These are phyloP conservation scores for Labia minor DNA, from an alignment of 2,888 invertebrate species.

Conservation along the genomic window DNA sequence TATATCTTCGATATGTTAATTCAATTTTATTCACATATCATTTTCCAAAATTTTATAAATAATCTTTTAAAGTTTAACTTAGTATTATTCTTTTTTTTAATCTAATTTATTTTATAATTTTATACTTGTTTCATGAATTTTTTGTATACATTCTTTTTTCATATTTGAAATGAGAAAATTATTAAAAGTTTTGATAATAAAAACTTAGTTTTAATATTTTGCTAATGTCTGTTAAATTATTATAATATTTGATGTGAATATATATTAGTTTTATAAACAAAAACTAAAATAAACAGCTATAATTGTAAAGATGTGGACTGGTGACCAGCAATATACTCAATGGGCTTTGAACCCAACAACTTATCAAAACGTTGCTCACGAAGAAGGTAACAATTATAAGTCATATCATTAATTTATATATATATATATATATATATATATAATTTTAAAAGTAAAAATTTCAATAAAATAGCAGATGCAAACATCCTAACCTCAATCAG, in stretches of 20 bases:
- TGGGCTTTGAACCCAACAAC: constrained; percentile 74
- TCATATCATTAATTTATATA: constrained; percentile 17
- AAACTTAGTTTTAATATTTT: too few relatives aligned
- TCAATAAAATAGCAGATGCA: too few relatives aligned
- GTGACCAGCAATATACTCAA: constrained; percentile 38
- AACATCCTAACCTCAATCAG: too few relatives aligned
- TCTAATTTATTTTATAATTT: not conserved
- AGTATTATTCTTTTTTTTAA: too few relatives aligned
- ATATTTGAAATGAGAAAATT: not conserved
- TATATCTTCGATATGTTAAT: not conserved
- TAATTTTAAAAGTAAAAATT: not conserved
- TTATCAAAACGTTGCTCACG: constrained; percentile 70
- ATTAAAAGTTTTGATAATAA: too few relatives aligned
- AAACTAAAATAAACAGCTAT: too few relatives aligned
- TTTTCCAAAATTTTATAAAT: too few relatives aligned
- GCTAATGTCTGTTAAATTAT: not conserved
- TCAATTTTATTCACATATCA: too few relatives aligned
- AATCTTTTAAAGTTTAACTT: too few relatives aligned
- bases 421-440: not conserved
- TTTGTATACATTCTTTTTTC: not conserved
- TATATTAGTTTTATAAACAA: too few relatives aligned
- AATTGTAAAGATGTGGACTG: constrained; percentile 27
- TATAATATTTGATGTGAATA: not conserved
- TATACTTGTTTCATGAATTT: not conserved
- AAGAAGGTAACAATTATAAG: constrained; percentile 45